Conservation (phyloP, 2,113 vertebrate genomes). For the Montifringilla adamsi region DNA sequence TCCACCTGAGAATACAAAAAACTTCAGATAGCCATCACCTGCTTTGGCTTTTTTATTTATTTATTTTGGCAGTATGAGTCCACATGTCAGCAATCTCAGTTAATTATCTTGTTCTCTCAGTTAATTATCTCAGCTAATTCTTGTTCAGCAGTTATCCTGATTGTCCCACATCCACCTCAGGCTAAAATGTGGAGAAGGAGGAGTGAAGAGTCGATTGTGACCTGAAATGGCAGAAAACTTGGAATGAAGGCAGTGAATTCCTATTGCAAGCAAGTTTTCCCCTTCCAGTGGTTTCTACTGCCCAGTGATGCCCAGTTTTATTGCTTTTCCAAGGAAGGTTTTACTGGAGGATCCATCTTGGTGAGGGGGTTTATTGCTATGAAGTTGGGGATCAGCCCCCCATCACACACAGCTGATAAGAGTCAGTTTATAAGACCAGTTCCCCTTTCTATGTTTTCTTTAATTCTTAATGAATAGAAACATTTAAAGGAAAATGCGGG, state of each 20-base stretch:
- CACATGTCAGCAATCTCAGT: background rate
- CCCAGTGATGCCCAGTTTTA: background rate
- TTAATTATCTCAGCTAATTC: no score
- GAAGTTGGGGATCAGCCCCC: background rate
- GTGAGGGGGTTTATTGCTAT: background rate
- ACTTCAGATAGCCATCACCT: background rate
- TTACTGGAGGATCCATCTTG: background rate
- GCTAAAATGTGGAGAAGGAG: background rate
- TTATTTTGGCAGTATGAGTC: background rate
- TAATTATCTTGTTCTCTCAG: background rate
- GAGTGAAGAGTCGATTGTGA: background rate
- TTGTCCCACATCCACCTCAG: background rate
- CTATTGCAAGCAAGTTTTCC: background rate
- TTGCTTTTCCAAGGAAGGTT: background rate
- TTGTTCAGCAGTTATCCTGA: background rate
- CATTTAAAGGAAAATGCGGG: background rate
- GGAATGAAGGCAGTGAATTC: background rate
- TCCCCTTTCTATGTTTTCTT: background rate
- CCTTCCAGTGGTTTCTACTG: background rate
- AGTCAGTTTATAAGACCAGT: background rate
- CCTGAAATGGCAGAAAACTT: background rate
- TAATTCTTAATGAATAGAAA: background rate
- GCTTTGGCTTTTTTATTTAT: rapidly evolving
- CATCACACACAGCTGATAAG: background rate
- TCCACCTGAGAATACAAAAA: background rate